phyloP scores from a whole-genome alignment of 1,140 invertebrate species.

The Portunus trituberculatus region DNA sequence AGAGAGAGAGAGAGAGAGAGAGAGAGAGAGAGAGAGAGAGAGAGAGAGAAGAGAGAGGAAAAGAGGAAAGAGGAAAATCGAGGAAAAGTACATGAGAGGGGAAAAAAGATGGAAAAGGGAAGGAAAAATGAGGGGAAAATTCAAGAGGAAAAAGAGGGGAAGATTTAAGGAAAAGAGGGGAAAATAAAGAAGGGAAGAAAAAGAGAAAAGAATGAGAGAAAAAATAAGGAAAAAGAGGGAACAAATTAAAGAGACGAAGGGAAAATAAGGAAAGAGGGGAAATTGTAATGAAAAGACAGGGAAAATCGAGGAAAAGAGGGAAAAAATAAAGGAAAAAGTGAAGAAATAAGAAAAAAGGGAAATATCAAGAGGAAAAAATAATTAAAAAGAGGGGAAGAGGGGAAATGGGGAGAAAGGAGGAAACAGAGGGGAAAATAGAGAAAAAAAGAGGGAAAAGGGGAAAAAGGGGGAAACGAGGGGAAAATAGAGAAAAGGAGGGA shows the following conservation, averaged over 20 bases:
- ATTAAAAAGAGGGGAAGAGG: neutral
- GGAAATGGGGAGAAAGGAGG: neutral
- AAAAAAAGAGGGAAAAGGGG: too few species aligned
- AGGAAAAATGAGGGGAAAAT: neutral
- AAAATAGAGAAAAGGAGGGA: neutral
- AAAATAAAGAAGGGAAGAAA: neutral
- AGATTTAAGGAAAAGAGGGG: too few species aligned
- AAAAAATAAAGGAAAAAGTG: neutral
- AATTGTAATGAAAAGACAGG: neutral
- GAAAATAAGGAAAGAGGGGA: neutral
- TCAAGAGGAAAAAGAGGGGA: neutral
- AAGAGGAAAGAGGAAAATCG: too few species aligned
- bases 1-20: too few species aligned
- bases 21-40: too few species aligned
- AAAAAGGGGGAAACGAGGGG: neutral
- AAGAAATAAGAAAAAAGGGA: neutral
- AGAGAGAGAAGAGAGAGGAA: too few species aligned
- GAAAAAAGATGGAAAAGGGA: too few species aligned
- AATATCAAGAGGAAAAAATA: neutral
- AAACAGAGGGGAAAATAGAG: neutral
- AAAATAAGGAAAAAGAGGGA: too few species aligned
- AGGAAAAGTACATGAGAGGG: too few species aligned
- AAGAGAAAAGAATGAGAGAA: too few species aligned
- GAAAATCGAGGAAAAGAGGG: neutral
- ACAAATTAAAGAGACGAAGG: too few species aligned